Evolutionary conservation across 2,113 vertebrate genomes (phyloP).

Genomic region (Butorides virescens): DNA sequence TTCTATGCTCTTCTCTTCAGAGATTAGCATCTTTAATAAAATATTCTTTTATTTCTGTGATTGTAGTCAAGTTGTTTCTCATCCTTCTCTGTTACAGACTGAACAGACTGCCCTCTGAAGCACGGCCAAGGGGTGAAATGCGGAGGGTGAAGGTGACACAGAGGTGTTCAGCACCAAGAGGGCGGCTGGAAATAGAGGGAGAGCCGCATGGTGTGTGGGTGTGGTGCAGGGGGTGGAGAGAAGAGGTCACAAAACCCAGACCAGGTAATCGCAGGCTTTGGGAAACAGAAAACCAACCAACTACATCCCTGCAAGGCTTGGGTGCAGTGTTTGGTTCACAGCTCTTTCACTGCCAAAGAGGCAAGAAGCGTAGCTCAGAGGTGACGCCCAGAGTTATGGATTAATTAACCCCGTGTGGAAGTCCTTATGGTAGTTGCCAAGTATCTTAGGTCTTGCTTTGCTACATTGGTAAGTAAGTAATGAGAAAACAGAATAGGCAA

Average conservation of each 20-base stretch:
- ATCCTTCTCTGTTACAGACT: not conserved
- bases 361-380: not conserved
- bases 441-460: not conserved
- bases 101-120: not conserved
- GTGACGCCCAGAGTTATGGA: not conserved
- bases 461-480: not conserved
- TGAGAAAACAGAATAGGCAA: not conserved
- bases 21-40: not conserved
- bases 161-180: not conserved
- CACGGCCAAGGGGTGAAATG: not conserved
- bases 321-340: not conserved
- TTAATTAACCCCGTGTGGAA: not conserved
- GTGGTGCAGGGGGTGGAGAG: fast-evolving
- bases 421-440: not conserved
- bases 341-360: not conserved
- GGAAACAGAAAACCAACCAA: not conserved
- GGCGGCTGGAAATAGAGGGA: not conserved
- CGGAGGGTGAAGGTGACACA: not conserved
- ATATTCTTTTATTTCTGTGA: not conserved
- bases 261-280: not conserved
- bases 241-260: not conserved
- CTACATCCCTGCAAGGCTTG: fast-evolving
- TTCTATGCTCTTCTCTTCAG: not conserved
- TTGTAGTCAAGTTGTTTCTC: not conserved
- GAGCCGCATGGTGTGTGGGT: fast-evolving